Conservation (phyloP, 2,113 vertebrate genomes). For the Tetrax tetrax region DNA sequence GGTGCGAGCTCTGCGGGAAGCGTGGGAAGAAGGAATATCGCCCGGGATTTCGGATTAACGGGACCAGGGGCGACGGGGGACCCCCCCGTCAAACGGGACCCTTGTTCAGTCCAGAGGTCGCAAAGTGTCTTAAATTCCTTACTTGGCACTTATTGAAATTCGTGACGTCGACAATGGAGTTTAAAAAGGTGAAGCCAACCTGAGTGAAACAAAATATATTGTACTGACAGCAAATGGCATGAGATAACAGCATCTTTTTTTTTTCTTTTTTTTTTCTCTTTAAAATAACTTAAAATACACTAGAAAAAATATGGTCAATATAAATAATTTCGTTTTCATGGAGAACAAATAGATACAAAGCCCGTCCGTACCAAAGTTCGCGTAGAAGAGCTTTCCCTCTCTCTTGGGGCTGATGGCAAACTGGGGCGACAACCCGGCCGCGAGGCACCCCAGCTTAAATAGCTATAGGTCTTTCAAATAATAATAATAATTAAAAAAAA, state of each 20-base stretch:
- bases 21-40: conserved; percentile 1
- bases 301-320: conserved; percentile 88
- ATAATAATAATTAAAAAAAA: conserved; percentile 70
- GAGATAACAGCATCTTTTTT: conserved; percentile 76
- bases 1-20: not conserved
- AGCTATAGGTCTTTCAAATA: conserved; percentile 75
- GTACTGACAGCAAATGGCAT: conserved; percentile 78
- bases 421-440: conserved; percentile 57
- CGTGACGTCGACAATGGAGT: conserved; percentile 61
- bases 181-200: conserved; percentile 68
- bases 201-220: conserved; percentile 80
- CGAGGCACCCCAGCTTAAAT: conserved; percentile 82
- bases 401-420: conserved; percentile 69
- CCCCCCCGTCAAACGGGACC: conserved; percentile 20
- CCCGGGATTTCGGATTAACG: conserved; percentile 38
- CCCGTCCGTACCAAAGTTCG: conserved; percentile 76
- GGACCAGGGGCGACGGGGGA: conserved; percentile 52
- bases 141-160: conserved; percentile 79
- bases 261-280: conserved; percentile 30
- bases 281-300: conserved; percentile 86
- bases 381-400: conserved; percentile 76
- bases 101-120: conserved; percentile 63
- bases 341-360: conserved; percentile 88
- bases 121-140: conserved; percentile 79
- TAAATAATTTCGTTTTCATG: conserved; percentile 88